A percentile compares a stretch with the other conserved stretches of the same genome.
phyloP scores from a whole-genome alignment of 2,797 vertebrate genomes.

The Champsocephalus esox region DNA sequence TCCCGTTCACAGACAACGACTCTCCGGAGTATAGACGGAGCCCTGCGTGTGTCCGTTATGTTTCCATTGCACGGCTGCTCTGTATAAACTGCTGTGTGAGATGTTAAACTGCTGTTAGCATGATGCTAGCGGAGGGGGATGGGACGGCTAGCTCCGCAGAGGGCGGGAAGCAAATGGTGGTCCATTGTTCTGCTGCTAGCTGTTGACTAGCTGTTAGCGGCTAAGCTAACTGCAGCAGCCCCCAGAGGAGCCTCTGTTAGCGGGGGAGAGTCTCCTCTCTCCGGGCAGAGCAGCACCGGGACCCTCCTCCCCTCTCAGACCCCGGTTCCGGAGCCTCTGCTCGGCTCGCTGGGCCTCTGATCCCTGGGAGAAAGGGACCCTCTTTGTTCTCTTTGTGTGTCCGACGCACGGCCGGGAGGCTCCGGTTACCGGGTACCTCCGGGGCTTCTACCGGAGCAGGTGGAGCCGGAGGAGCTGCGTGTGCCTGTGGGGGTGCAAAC shows the following conservation, averaged over 20 bases:
- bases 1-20: constrained; percentile 38
- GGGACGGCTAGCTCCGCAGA: constrained; percentile 69
- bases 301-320: background rate
- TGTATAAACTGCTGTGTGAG: too few species aligned
- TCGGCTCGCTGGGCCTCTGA: constrained; percentile 18
- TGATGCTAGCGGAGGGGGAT: constrained; percentile 60
- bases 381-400: constrained; percentile 67
- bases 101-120: constrained; percentile 25
- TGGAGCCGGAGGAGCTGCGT: too few species aligned
- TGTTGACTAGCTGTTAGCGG: constrained; percentile 55
- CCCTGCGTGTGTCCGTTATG: constrained; percentile 11
- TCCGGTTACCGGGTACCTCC: too few species aligned
- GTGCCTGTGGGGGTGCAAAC: accelerated
- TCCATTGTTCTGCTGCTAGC: constrained; percentile 79
- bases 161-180: constrained; percentile 86
- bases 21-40: constrained; percentile 46
- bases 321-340: background rate
- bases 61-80: constrained; percentile 30
- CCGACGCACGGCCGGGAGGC: background rate
- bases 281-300: background rate
- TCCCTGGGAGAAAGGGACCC: constrained; percentile 66
- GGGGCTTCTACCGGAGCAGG: background rate
- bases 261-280: background rate
- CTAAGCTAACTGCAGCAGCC: constrained; percentile 66
- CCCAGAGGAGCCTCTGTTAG: constrained; percentile 9